These are phyloP conservation scores for Leptopilina drosophilae DNA, from an alignment of 2,888 invertebrate species.

Conservation along the genomic window DNA sequence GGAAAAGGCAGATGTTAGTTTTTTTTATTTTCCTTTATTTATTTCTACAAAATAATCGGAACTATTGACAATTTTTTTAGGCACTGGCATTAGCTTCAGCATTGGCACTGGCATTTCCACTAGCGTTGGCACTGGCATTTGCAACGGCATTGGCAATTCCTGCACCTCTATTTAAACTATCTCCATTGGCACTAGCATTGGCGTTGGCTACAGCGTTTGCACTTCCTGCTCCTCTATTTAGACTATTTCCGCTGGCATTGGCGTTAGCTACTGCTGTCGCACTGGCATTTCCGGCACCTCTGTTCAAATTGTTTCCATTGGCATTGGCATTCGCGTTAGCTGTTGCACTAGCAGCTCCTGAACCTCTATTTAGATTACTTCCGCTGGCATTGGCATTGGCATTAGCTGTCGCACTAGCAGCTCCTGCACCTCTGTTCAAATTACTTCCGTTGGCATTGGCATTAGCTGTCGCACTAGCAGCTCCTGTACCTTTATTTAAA, in stretches of 20 bases:
- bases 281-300: no score
- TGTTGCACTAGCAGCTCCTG: not conserved
- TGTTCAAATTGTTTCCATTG: not conserved
- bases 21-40: not conserved
- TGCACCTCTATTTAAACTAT: no score
- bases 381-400: not conserved
- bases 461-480: not conserved
- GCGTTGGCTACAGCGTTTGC: slow-evolving; percentile 34
- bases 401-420: not conserved
- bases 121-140: slow-evolving; percentile 47
- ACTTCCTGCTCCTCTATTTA: no score
- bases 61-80: not conserved
- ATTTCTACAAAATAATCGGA: not conserved
- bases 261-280: slow-evolving; percentile 42
- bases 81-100: slow-evolving; percentile 26
- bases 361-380: not conserved
- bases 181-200: slow-evolving; percentile 43
- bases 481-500: not conserved
- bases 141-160: slow-evolving; percentile 15
- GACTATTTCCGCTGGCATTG: slow-evolving; percentile 28
- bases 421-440: not conserved
- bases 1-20: not conserved
- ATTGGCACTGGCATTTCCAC: slow-evolving; percentile 48
- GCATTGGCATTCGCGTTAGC: slow-evolving; percentile 33
- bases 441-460: not conserved